Conservation (phyloP, 2,797 vertebrate species). For the Eutrigla gurnardus region DNA sequence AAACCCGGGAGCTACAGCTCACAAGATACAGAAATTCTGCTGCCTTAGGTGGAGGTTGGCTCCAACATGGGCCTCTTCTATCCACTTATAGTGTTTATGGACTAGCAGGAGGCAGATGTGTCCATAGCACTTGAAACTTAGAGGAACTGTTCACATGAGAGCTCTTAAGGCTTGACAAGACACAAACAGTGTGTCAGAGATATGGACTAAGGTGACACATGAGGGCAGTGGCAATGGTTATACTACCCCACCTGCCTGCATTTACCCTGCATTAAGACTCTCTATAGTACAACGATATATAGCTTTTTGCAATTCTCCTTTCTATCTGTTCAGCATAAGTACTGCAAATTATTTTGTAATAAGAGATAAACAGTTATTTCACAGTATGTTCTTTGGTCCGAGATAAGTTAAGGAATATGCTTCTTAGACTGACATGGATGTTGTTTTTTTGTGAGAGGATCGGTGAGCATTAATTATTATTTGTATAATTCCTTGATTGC, state of each 20-base stretch:
- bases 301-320: not conserved
- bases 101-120: slow-evolving; percentile 8
- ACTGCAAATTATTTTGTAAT: not conserved
- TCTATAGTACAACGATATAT: not conserved
- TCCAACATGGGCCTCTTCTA: slow-evolving; percentile 10
- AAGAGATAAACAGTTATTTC: not conserved
- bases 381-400: not conserved
- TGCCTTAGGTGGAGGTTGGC: too few species aligned
- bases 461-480: not conserved
- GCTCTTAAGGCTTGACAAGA: slow-evolving; percentile 6
- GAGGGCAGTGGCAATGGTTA: not conserved
- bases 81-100: slow-evolving; percentile 26
- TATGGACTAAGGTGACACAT: too few species aligned
- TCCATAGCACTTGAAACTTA: slow-evolving; percentile 34
- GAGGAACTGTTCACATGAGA: slow-evolving; percentile 41
- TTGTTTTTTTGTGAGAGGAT: not conserved
- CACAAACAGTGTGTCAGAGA: too few species aligned
- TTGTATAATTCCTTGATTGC: slow-evolving; percentile 1
- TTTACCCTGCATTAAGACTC: not conserved
- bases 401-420: not conserved
- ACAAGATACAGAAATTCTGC: slow-evolving; percentile 9
- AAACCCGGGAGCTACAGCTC: slow-evolving; percentile 27
- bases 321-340: not conserved
- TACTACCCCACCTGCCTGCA: not conserved
- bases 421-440: not conserved